These are phyloP conservation scores for Porites divaricata DNA, from an alignment of 92 coral and sea anemone genomes.

Conservation along the genomic window DNA sequence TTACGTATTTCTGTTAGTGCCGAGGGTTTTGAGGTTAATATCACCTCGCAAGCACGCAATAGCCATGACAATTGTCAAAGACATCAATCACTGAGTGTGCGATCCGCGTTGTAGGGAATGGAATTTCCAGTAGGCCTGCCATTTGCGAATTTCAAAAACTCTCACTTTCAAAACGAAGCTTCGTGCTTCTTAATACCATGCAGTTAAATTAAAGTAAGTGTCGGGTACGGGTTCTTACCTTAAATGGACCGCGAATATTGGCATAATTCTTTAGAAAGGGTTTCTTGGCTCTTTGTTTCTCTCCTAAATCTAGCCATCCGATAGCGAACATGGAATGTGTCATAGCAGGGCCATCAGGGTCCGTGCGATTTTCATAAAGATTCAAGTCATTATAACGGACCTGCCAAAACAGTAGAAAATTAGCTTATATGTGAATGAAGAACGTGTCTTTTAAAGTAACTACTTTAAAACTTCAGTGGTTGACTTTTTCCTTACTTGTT, in stretches of 20 bases:
- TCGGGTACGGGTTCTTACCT: slow-evolving; percentile 46
- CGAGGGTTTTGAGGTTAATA: no score
- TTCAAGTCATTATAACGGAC: slow-evolving; percentile 79
- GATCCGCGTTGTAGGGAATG: no score
- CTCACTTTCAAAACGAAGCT: no score
- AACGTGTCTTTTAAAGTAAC: neutral
- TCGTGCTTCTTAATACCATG: no score
- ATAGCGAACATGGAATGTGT: slow-evolving; percentile 88
- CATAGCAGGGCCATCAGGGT: slow-evolving; percentile 89
- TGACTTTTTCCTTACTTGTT: no score
- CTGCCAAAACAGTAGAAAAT: slow-evolving; percentile 16
- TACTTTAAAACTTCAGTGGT: no score
- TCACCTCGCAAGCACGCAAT: no score
- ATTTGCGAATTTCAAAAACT: no score
- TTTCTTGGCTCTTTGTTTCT: slow-evolving; percentile 59
- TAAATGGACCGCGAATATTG: slow-evolving; percentile 80
- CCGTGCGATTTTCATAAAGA: slow-evolving; percentile 74
- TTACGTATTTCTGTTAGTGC: no score
- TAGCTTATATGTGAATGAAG: neutral
- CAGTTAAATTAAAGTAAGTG: neutral
- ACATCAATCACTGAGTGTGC: no score
- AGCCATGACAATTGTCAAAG: no score
- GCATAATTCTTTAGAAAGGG: slow-evolving; percentile 72
- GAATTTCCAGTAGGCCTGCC: no score
- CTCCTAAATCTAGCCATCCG: slow-evolving; percentile 86